Percentiles rank a stretch among this genome's conserved stretches.
phyloP scores from a whole-genome alignment of 1,140 invertebrate species.

The Mercenaria mercenaria region DNA sequence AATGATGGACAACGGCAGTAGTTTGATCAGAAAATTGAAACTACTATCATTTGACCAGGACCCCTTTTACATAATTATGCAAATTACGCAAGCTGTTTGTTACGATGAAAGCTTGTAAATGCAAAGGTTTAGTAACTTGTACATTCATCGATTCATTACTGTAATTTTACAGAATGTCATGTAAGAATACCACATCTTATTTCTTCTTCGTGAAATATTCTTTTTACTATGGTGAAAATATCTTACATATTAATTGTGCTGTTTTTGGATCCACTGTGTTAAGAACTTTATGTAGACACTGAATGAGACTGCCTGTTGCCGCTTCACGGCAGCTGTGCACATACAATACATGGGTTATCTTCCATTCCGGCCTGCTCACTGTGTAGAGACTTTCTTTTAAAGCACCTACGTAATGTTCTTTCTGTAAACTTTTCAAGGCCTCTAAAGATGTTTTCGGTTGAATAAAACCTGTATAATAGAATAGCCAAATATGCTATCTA shows the following conservation, averaged over 20 bases:
- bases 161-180: background rate
- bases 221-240: background rate
- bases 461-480: no score
- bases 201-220: no score
- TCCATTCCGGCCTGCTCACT: background rate
- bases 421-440: no score
- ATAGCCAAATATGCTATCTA: no score
- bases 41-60: no score
- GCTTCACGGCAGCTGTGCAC: constrained; percentile 14
- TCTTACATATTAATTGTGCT: background rate
- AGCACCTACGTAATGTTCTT: background rate
- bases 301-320: background rate
- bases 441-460: background rate
- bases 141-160: background rate
- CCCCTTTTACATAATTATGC: no score
- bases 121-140: background rate
- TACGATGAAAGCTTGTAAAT: background rate
- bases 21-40: background rate
- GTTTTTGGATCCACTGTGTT: background rate
- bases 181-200: background rate
- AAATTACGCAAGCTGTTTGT: background rate
- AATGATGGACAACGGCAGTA: background rate
- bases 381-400: background rate
- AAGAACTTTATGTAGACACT: constrained; percentile 22
- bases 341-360: constrained; percentile 25